Evolutionary conservation across 2,888 invertebrate species (phyloP), one percentile per base, ranked within the genome.

Genomic region (Netelia fuscicornis): DNA sequence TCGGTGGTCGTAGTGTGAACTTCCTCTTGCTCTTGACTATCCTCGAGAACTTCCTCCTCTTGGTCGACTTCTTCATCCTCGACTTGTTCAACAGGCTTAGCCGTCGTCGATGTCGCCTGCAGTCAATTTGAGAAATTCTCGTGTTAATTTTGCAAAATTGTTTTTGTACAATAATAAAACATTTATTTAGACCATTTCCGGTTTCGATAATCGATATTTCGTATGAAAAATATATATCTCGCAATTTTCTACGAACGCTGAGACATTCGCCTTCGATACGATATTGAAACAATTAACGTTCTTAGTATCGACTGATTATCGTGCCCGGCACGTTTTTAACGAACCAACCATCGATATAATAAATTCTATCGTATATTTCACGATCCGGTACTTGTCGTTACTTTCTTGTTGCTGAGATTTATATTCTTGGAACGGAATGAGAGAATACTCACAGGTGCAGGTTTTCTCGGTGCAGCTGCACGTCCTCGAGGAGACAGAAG

Each of bases 1-100:
- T 96, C 96, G 25, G 96, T 96, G 6, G 97, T 97, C 0, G 96
- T 96, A n/a, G 94, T 93, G 0, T 94, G 94, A 82, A 95, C 95
- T 81, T 94, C 95, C 64, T 95, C 96, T 54, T 90, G 89, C 1
- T 96, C 96, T 25, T 95, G 95, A 75, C 95, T 95, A 67, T 95
- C 95, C 90, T 96, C 95, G 42, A 92, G 95, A 2, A 94, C 95
- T 75, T 95, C 95, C 44, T 93, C 94, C 20, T 91, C 94, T 60
- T 94, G 95, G 58, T 94, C 95, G 11, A 80, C 87, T 71, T 94
- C 94, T 64, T 94, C 94, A 79, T 92, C 90, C 20, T 78, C 84
- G 10, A 86, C 79, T 65, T 88, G 88, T 74, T 92, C 92, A 2
- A 89, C 87, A 11, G 92, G 89, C 65, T 92, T 92, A 3, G 90